These are phyloP conservation scores for Heliconius erato DNA, from an alignment of 2,888 invertebrate species.

Conservation along the genomic window DNA sequence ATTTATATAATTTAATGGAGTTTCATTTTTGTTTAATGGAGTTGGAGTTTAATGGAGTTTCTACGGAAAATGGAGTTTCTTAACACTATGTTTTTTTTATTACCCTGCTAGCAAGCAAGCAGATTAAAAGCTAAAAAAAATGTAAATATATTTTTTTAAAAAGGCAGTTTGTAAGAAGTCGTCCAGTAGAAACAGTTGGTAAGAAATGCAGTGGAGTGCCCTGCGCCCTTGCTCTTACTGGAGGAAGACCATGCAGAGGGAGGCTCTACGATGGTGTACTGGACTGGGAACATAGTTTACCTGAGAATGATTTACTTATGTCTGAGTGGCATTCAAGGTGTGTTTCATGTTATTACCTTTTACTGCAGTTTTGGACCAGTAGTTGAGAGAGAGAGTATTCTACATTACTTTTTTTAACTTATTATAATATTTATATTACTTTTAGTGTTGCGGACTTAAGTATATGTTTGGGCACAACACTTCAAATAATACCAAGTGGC, in stretches of 20 bases:
- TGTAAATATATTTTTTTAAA: conserved; percentile 48
- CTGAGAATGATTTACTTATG: conserved; percentile 93
- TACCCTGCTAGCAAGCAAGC: no score
- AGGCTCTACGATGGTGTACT: conserved; percentile 95
- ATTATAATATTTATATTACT: conserved; percentile 52
- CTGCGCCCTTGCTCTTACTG: conserved; percentile 88
- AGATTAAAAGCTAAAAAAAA: no score
- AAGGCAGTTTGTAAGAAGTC: conserved; percentile 92
- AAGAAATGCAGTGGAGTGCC: conserved; percentile 89
- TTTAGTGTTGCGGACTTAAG: conserved; percentile 96
- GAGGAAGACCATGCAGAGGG: conserved; percentile 93
- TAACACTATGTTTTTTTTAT: not conserved
- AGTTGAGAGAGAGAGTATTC: not conserved
- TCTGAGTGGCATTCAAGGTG: conserved; percentile 95
- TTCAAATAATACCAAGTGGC: conserved; percentile 99
- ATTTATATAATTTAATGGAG: not conserved
- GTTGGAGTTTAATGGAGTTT: no score
- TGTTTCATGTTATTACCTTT: not conserved
- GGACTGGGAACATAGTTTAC: conserved; percentile 98
- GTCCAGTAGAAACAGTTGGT: conserved; percentile 93
- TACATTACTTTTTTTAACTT: not conserved
- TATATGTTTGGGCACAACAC: conserved; percentile 97
- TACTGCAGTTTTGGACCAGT: no score
- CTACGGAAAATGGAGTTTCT: not conserved
- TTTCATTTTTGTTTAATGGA: no score